Evolutionary conservation across 2,888 invertebrate species (phyloP), one percentile per base, ranked within the genome.

Genomic region (Leptinotarsa tumamoca): DNA sequence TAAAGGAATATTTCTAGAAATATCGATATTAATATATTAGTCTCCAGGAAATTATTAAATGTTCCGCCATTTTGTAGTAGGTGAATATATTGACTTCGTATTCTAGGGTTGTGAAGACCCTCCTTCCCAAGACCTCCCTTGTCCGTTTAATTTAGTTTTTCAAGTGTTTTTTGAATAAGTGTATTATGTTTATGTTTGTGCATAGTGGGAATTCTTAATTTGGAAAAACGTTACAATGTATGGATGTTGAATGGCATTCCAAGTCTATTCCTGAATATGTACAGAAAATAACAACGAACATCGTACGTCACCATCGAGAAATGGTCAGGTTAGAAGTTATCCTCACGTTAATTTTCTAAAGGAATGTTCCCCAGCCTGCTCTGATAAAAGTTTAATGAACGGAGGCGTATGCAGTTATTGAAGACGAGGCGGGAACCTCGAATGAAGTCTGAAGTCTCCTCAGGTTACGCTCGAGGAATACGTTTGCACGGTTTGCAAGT

Each of bases 401-500:
- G 70, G 33, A 70, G 70, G 70, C 61, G 70, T 70, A 70, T 70
- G 70, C 43, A 58, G 61, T 72, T 66, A 67, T 54, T 54, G 71
- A 50, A 27, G 54, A 66, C 49, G 51, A 43, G 43, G 63, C 61
- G 61, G 27, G 61, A 61, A 61, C 61, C 14, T 27, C 61, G 61
- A 23, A 43, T 43, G 43, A 43, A 43, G 33, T 33, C 33, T 33
- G 5, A 33, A 61, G 23, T 27, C n/a, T 72, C 72, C 67, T 72
- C 72, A 56, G 67, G 72, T 61, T 68, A 63, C 73, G 56, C 68
- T 67, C 58, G 73, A 72, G 63, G 68, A 73, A 73, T 73, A 69
- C 67, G 70, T 63, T 74, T 74, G 74, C 69, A 74, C 58, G 74
- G 66, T 68, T 70, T n/a, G 69, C 69, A 63, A 69, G 73, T 72